phyloP scores from a whole-genome alignment of 2,888 invertebrate species.

The Noctua janthina region DNA sequence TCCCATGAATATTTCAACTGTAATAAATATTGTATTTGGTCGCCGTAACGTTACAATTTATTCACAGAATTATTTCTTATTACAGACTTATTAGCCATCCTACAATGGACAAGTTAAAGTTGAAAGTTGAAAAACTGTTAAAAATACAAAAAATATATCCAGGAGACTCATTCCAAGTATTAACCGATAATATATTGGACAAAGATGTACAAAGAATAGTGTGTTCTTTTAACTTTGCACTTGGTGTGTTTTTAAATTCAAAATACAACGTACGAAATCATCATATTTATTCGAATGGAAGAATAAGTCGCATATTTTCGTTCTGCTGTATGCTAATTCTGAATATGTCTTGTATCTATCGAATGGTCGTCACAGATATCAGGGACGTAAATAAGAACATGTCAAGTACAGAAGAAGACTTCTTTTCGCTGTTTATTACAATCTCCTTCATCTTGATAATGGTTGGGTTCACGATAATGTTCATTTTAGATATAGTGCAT shows the following conservation, averaged over 20 bases:
- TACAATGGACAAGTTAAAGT: neutral
- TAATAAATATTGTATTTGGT: neutral
- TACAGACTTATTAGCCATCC: neutral
- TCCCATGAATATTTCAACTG: neutral
- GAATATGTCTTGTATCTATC: neutral
- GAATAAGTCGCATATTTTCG: neutral
- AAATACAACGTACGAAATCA: neutral
- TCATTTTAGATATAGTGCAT: neutral
- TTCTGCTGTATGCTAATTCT: neutral
- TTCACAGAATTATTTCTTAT: neutral
- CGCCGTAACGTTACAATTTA: neutral
- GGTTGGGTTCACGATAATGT: neutral
- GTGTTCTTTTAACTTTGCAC: neutral
- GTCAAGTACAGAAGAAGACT: neutral
- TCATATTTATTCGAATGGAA: neutral
- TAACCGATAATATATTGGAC: neutral
- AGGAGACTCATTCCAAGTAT: neutral
- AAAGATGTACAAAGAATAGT: slow-evolving; percentile 1
- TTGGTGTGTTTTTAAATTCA: neutral
- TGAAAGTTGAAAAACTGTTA: neutral
- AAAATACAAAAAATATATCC: neutral
- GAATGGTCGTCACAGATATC: neutral
- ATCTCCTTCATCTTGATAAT: neutral
- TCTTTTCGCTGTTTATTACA: neutral
- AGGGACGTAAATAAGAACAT: neutral